phyloP scores from a whole-genome alignment of 2,888 invertebrate genomes.

The Drosophila helvetica region DNA sequence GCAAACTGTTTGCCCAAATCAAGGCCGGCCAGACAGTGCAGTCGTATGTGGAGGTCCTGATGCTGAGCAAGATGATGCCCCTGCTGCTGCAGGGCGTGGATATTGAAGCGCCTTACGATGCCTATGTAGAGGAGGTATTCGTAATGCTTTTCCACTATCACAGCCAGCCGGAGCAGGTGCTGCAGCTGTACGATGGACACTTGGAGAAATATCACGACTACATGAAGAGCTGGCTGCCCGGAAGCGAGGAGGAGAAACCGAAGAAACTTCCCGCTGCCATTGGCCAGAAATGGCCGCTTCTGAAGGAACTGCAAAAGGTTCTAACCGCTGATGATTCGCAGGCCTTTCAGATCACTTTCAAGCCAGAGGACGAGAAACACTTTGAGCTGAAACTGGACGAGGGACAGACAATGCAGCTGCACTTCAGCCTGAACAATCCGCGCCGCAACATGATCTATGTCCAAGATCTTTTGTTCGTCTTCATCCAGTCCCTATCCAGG shows the following conservation, averaged over 20 bases:
- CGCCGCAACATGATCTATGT: slow-evolving; percentile 79
- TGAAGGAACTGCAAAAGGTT: slow-evolving; percentile 62
- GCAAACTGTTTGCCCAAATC: slow-evolving; percentile 83
- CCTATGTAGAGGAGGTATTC: slow-evolving; percentile 84
- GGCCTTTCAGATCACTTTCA: slow-evolving; percentile 60
- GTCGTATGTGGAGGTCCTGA: slow-evolving; percentile 79
- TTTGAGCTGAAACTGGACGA: slow-evolving; percentile 67
- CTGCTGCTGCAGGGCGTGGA: slow-evolving; percentile 81
- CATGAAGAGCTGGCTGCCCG: slow-evolving; percentile 65
- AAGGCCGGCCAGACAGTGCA: slow-evolving; percentile 82
- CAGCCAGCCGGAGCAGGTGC: slow-evolving; percentile 70
- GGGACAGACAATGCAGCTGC: slow-evolving; percentile 62
- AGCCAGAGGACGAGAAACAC: slow-evolving; percentile 18
- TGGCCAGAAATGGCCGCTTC: slow-evolving; percentile 55
- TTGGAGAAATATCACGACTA: slow-evolving; percentile 54
- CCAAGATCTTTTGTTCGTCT: slow-evolving; percentile 74
- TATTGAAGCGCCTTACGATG: slow-evolving; percentile 72
- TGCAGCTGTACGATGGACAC: slow-evolving; percentile 61
- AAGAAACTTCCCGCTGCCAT: slow-evolving; percentile 26
- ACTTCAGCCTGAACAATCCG: slow-evolving; percentile 65
- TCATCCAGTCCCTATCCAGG: slow-evolving; percentile 66
- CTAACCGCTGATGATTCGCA: slow-evolving; percentile 51
- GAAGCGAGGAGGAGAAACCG: slow-evolving; percentile 2
- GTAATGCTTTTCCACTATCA: slow-evolving; percentile 81
- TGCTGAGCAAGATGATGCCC: slow-evolving; percentile 82